phyloP scores from a whole-genome alignment of 2,797 vertebrate species.

The Poecilia picta region DNA sequence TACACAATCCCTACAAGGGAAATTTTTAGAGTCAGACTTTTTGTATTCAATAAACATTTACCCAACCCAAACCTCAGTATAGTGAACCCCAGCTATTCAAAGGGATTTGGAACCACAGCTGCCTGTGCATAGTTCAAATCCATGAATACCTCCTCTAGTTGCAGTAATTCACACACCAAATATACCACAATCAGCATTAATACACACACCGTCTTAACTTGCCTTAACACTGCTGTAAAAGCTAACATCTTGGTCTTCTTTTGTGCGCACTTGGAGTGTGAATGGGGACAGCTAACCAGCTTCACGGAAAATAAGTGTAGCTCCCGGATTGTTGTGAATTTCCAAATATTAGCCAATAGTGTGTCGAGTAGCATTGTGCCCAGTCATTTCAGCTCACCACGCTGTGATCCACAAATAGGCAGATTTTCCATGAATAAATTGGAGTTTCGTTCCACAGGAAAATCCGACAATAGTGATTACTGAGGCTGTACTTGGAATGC shows the following conservation, averaged over 20 bases:
- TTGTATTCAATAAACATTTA: background rate
- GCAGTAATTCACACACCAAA: background rate
- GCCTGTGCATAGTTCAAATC: background rate
- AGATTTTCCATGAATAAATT: background rate
- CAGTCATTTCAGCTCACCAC: background rate
- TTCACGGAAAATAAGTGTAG: background rate
- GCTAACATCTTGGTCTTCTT: background rate
- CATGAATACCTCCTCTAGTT: background rate
- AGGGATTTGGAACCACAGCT: background rate
- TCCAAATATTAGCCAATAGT: background rate
- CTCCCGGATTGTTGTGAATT: background rate
- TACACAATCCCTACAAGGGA: background rate
- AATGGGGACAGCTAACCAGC: background rate
- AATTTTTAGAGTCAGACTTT: background rate
- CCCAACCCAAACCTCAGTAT: background rate
- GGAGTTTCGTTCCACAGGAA: background rate
- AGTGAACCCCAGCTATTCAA: background rate
- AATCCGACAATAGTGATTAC: background rate
- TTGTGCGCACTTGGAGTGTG: background rate
- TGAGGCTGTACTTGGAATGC: background rate
- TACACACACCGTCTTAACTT: background rate
- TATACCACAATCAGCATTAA: background rate
- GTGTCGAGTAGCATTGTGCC: background rate
- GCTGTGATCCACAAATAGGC: background rate
- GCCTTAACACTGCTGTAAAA: background rate